These are phyloP conservation scores for Drosophila quadrilineata DNA, from an alignment of 1,140 invertebrate genomes.

Conservation along the genomic window DNA sequence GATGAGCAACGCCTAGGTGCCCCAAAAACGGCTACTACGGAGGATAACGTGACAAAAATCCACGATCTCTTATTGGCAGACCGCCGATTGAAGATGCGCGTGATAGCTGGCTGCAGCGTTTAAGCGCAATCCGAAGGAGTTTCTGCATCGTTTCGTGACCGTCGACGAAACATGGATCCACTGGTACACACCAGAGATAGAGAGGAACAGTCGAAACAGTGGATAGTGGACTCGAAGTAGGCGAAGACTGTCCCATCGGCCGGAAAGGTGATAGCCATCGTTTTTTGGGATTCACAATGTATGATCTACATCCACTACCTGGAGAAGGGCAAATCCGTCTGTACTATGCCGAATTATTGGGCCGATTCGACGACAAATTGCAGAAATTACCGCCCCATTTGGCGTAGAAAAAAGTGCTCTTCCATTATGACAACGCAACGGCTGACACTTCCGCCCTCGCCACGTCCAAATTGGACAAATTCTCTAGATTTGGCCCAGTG, in stretches of 20 bases:
- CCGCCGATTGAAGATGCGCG: too few species aligned
- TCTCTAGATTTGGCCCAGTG: background rate
- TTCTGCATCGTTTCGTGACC: slow-evolving; percentile 7
- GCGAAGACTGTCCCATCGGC: background rate
- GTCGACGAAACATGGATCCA: slow-evolving; percentile 3
- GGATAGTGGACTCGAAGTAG: background rate
- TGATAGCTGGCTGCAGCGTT: too few species aligned
- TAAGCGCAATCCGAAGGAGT: too few species aligned
- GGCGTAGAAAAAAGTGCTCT: background rate
- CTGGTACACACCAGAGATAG: background rate
- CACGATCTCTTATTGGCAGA: too few species aligned
- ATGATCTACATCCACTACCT: background rate
- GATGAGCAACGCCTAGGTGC: too few species aligned
- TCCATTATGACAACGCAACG: background rate
- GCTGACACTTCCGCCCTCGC: background rate
- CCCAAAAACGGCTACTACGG: too few species aligned
- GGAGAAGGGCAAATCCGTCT: background rate
- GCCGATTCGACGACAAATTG: background rate
- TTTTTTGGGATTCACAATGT: slow-evolving; percentile 8
- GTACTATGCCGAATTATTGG: background rate
- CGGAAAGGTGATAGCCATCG: slow-evolving; percentile 2
- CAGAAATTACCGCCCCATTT: background rate
- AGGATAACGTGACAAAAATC: too few species aligned
- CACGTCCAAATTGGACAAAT: background rate
- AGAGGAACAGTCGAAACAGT: slow-evolving; percentile 1